Base-by-base conservation (phyloP, 2,797 vertebrate genomes). In the Halcyon chelicuti region DNA sequence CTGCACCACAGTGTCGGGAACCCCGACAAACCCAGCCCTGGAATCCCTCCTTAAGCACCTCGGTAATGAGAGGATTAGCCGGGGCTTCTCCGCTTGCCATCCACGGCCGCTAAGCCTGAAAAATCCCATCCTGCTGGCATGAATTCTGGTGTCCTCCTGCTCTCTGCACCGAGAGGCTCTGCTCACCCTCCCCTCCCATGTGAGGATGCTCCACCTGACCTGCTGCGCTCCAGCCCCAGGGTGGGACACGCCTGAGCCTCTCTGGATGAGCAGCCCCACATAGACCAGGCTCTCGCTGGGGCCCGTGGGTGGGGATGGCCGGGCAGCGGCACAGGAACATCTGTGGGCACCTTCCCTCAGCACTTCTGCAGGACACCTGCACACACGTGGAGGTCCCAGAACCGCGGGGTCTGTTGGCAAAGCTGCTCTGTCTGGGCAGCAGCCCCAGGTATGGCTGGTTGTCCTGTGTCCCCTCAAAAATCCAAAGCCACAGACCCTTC, bases 21-120 rank as follows among this genome's bases (percentile, higher is more conserved):
- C 88, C 92, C 10, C n/a, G 33, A 23, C 46, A 55, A 58, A 3
- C 71, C 88, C 88, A 40, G 3, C 37, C 29, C 81, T 51, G 37
- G 73, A 79, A 81, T 42, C 87, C 60, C 67, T 73, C 39, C 29
- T 37, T 74, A 68, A 91, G 66, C 61, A 17, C 71, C 92, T 22
- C 23, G 13, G 51, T 63, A 39, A 49, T 22, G 89, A 67, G 77
- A 40, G 94, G 81, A 86, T 94, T 94, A 95, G 44, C 55, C 4
- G 5, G 62, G 72, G 67, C 39, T 84, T 57, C 61, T 67, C 87
- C 10, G 3, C 52, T 55, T 7, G 21, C 80, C 75, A 3, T 65
- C 57, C 23, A 3, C 29, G 2, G 23, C 0, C 29, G 90, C 66
- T 75, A 35, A 92, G 55, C 76, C 67, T 22, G 55, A 39, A 26